Base-by-base conservation (phyloP, 2,888 invertebrate genomes). In the Dicycla oo region DNA sequence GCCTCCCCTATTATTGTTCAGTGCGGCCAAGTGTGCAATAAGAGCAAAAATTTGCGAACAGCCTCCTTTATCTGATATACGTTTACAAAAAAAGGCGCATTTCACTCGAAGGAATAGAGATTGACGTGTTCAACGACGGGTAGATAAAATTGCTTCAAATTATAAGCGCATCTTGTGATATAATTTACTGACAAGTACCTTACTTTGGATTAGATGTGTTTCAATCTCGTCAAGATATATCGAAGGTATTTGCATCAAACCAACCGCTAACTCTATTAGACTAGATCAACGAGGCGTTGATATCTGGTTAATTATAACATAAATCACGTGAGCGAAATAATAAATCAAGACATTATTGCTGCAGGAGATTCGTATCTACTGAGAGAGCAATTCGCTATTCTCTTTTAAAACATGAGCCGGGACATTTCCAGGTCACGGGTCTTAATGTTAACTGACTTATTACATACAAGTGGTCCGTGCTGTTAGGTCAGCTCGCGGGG, bases 1-100 rank as follows among this genome's bases (percentile, higher is more conserved):
- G 91, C 90, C 91, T 88, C 86, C 81, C 88, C 87, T 91, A 92
- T 94, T 93, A 92, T 90, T 91, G 88, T 90, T 86, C 87, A 88
- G 86, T 87, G 87, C 87, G 78, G 87, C 84, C 86, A 92, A 92
- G 89, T 88, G 90, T 75, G 81, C 88, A 93, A 92, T 88, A 92
- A 92, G 86, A 93, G 83, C 86, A 93, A 92, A 91, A 90, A 89
- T 88, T 90, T 88, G 90, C 86, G 87, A 89, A 90, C 88, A 88
- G 74, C 85, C 86, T 88, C 83, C 83, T 90, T 87, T 88, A 89
- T 88, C 87, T 85, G 88, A 87, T 87, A 87, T 84, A 84, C 78
- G 70, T 74, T 78, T 62, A 75, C 73, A 78, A 82, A 83, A 83
- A 84, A 80, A 87, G 80, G 84, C 78, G 13, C 64, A 62, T 57